A percentile compares a stretch with the other conserved stretches of the same genome.
phyloP scores from a whole-genome alignment of 2,113 vertebrate species.

The Poeciliopsis prolifica region DNA sequence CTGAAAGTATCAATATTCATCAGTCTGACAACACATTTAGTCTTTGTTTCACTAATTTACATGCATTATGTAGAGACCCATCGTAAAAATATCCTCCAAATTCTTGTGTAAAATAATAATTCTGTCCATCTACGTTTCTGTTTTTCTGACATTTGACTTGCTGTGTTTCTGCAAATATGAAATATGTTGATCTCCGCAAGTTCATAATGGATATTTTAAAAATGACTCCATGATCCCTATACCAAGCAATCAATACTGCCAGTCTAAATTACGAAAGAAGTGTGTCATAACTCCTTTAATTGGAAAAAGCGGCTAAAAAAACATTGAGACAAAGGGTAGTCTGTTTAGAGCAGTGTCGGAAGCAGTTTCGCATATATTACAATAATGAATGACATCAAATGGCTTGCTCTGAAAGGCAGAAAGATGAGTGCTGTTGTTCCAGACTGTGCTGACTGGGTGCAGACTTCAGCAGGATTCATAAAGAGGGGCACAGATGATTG shows the following conservation, averaged over 20 bases:
- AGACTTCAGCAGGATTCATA: slow-evolving; percentile 51
- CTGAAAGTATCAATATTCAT: no score
- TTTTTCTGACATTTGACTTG: no score
- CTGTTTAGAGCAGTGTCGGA: slow-evolving; percentile 6
- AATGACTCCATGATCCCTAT: no score
- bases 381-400: slow-evolving; percentile 29
- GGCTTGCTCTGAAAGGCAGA: slow-evolving; percentile 34
- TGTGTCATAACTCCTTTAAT: slow-evolving; percentile 6
- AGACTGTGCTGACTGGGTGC: slow-evolving; percentile 39
- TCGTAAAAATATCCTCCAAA: no score
- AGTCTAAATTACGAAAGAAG: background rate
- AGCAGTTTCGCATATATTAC: slow-evolving; percentile 31
- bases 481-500: slow-evolving; percentile 28
- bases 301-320: background rate
- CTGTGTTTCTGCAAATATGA: no score
- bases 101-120: no score
- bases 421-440: slow-evolving; percentile 43
- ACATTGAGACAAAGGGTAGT: slow-evolving; percentile 22
- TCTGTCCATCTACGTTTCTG: no score
- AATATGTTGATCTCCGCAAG: no score
- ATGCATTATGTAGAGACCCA: no score
- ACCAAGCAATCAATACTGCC: background rate
- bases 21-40: no score
- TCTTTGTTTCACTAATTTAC: no score
- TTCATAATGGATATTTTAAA: no score